These are phyloP conservation scores for Crypturellus tataupa DNA, from an alignment of 2,797 vertebrate genomes.

Conservation along the genomic window DNA sequence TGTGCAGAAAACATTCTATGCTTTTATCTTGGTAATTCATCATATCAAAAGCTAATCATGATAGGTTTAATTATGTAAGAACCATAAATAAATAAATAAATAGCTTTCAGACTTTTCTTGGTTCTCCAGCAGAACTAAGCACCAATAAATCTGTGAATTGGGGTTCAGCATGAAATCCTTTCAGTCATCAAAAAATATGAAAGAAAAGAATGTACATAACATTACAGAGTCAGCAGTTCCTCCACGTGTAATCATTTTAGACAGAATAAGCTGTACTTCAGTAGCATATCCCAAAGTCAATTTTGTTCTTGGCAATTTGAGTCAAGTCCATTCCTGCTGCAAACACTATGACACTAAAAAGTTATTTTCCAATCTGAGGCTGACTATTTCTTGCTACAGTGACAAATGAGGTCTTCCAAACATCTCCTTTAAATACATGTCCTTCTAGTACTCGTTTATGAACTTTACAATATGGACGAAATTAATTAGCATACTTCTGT, in stretches of 20 bases:
- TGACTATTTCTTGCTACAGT: background rate
- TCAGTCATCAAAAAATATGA: background rate
- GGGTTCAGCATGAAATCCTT: background rate
- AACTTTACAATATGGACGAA: background rate
- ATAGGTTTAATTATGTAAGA: background rate
- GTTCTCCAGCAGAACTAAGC: background rate
- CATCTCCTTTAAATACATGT: background rate
- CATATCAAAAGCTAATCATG: conserved; percentile 17
- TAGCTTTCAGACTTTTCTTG: background rate
- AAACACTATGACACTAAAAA: background rate
- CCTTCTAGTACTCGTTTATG: background rate
- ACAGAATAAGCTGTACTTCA: background rate
- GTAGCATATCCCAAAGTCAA: background rate
- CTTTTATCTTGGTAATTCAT: conserved; percentile 4
- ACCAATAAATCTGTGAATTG: background rate
- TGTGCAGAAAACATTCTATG: background rate
- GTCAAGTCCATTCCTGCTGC: background rate
- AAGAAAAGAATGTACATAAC: background rate
- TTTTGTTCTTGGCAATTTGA: background rate
- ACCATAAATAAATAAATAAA: background rate
- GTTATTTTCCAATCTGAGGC: background rate
- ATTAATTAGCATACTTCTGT: background rate
- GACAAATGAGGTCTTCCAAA: background rate
- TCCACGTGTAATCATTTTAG: background rate
- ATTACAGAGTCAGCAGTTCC: background rate